Percentiles rank a stretch among this genome's conserved stretches.
These are phyloP conservation scores for Chironomus striatipennis DNA, from an alignment of 1,140 invertebrate genomes.

Conservation along the genomic window DNA sequence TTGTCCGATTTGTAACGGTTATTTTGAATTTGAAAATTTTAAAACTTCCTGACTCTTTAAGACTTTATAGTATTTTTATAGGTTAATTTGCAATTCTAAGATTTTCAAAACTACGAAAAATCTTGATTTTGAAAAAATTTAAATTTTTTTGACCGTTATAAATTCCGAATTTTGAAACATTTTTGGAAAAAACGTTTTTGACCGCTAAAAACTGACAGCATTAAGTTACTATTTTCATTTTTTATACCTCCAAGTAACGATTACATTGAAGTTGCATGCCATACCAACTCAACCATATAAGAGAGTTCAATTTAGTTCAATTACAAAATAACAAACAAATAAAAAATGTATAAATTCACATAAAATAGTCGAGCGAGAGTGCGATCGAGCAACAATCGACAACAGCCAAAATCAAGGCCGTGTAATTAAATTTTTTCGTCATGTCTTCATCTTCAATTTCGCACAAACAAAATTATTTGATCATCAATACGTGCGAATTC, in stretches of 20 bases:
- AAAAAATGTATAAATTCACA: background rate
- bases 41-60: too few species aligned
- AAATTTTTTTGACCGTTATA: too few species aligned
- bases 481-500: background rate
- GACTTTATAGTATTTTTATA: too few species aligned
- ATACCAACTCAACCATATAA: conserved; percentile 8
- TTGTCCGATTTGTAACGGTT: background rate
- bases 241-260: background rate
- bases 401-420: background rate
- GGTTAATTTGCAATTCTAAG: too few species aligned
- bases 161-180: too few species aligned
- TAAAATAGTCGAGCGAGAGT: background rate
- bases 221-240: too few species aligned
- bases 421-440: background rate
- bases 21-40: too few species aligned
- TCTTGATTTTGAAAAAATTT: too few species aligned
- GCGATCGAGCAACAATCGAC: background rate
- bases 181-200: too few species aligned
- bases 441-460: background rate
- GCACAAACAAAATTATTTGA: background rate
- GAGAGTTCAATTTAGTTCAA: conserved; percentile 13
- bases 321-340: background rate
- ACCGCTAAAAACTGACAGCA: too few species aligned
- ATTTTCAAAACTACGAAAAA: too few species aligned
- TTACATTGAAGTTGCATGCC: background rate